Evolutionary conservation across 2,797 vertebrate genomes (phyloP), one percentile per base, ranked within the genome.

Genomic region (Lithobates sylvaticus): DNA sequence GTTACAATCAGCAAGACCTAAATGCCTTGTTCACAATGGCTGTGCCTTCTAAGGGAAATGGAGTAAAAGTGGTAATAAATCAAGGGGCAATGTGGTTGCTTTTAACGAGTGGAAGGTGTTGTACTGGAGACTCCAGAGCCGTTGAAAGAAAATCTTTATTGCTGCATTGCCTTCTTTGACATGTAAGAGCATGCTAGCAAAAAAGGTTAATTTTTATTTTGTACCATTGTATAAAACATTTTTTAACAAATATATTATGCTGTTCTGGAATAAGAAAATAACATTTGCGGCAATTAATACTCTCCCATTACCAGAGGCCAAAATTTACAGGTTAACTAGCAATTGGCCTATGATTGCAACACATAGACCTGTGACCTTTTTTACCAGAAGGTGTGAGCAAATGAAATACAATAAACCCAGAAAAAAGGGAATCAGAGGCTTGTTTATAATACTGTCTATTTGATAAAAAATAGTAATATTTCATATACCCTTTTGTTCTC

Each of bases 121-220:
- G 86, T 81, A 84, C 86, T 68, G 32, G 86, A 80, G 81, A 87
- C 69, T 87, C 75, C 54, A 79, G 82, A 87, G 81, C 81, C 79
- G 76, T 83, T 84, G 70, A 87, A 87, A 87, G 81, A 61, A 87
- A 87, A 87, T 87, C 86, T 87, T 87, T 87, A 87, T 84, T 83
- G 81, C 81, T 78, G 81, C 68, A 87, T 83, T 78, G 75, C 75
- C 80, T 83, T n/a, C 65, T 83, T 68, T 87, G 86, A 74, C 81
- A 87, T 79, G 85, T 83, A 83, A 70, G 44, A 84, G 61, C 81
- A 74, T 42, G 61, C 32, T 74, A n/a, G n/a, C 26, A 36, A 50
- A 78, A 71, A 39, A 65, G 39, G n/a, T n/a, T 67, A 27, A 12
- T 67, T 26, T 61, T 23, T 61, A 23, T 61, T 61, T 23, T 61